Evolutionary conservation across 1,140 invertebrate species (phyloP).

Genomic region (Zaprionus ghesquierei): DNA sequence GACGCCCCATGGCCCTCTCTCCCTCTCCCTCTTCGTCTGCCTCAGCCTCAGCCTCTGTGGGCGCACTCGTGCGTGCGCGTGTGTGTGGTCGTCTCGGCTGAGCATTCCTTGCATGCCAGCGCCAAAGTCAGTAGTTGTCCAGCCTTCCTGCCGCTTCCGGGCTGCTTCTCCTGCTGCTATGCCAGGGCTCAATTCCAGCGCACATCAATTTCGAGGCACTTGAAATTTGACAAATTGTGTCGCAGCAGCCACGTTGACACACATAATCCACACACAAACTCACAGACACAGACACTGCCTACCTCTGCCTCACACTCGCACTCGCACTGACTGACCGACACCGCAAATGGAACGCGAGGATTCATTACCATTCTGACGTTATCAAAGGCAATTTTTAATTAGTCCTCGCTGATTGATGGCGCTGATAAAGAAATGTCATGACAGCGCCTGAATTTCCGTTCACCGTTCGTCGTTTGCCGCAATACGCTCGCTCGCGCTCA

Average conservation of each 20-base stretch:
- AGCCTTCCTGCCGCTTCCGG: not conserved
- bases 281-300: conserved; percentile 5
- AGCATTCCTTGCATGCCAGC: not conserved
- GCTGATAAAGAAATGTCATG: conserved; percentile 78
- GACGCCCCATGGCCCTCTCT: not conserved
- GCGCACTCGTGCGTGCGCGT: not conserved
- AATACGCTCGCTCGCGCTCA: not conserved
- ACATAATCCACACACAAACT: conserved; percentile 33
- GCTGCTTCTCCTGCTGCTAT: not conserved
- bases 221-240: conserved; percentile 69
- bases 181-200: conserved; percentile 35
- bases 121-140: not conserved
- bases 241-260: conserved; percentile 40
- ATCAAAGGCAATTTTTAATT: conserved; percentile 78
- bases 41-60: not conserved
- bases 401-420: conserved; percentile 50
- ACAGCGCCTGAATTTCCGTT: conserved; percentile 67
- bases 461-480: conserved; percentile 9
- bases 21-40: not conserved
- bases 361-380: conserved; percentile 58
- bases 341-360: conserved; percentile 5
- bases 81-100: not conserved
- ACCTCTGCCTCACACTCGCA: not conserved
- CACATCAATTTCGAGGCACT: conserved; percentile 58
- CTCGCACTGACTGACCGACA: not conserved